Evolutionary conservation across 2,113 vertebrate genomes (phyloP), one percentile per base, ranked within the genome.

Genomic region (Labeo catla): DNA sequence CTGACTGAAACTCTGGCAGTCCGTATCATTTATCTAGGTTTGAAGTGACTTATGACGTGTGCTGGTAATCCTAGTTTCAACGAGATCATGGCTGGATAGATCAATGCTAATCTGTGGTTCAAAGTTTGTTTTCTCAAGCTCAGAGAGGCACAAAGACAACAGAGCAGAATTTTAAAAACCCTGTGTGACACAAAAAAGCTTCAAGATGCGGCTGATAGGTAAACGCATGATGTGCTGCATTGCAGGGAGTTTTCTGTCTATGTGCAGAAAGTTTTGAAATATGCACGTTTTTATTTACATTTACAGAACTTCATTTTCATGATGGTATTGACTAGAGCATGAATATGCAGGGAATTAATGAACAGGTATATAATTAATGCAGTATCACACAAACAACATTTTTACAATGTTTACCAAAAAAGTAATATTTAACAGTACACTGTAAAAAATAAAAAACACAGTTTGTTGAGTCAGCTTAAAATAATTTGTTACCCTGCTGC

Each of bases 81-180:
- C 36, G 43, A 21, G 73, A 76, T 76, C n/a, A 50, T 76, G 73
- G 45, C 45, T 50, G 73, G 73, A 50, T n/a, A 50, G 45, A 16
- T 50, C 11, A 50, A 52, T 76, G n/a, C 6, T 76, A 50, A 50
- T 28, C n/a, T 28, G 6, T 0, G n/a, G 0, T 76, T 76, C 47
- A 50, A 28, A 76, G 73, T 76, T 50, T 76, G 47, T 8, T 76
- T 10, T 50, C n/a, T 76, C 45, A 76, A 49, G 43, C 21, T 74
- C 21, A 47, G 21, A 76, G 12, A 4, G 28, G n/a, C 28, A 34
- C 28, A 54, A 36, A 54, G 49, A 54, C 49, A 77, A 77, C 23
- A 77, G 68, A 72, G n/a, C 23, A 34, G 23, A 77, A 54, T 34
- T 77, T 49, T 23, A 49, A 11, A 76, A 54, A 28, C 3, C 1